phyloP scores from a whole-genome alignment of 1,140 invertebrate genomes.

The Drosophila pachea region DNA sequence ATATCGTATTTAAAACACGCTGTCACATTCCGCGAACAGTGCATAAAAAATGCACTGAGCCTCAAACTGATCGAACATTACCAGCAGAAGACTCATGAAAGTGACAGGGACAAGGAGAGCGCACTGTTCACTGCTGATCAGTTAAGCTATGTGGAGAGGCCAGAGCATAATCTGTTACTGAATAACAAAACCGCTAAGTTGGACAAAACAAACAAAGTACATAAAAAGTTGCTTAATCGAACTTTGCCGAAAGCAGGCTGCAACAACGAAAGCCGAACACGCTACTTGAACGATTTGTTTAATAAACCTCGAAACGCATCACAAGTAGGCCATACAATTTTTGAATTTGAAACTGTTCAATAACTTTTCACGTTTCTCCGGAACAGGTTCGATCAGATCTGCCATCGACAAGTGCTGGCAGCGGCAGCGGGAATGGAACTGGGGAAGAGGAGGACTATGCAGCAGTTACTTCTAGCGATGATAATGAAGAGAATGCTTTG shows the following conservation, averaged over 20 bases:
- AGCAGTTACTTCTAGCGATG: conserved; percentile 58
- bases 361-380: neutral
- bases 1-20: conserved; percentile 77
- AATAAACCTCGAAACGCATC: conserved; percentile 52
- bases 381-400: conserved; percentile 30
- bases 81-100: conserved; percentile 47
- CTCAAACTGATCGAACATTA: conserved; percentile 62
- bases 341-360: neutral
- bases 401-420: conserved; percentile 40
- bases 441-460: conserved; percentile 61
- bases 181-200: conserved; percentile 52
- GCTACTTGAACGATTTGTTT: conserved; percentile 64
- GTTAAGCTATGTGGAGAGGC: conserved; percentile 55
- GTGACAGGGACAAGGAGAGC: conserved; percentile 48
- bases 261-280: conserved; percentile 51
- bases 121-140: conserved; percentile 57
- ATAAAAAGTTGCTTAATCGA: conserved; percentile 62
- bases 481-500: conserved; percentile 58
- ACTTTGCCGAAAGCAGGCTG: conserved; percentile 16
- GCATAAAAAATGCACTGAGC: conserved; percentile 66
- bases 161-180: conserved; percentile 58
- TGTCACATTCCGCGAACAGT: conserved; percentile 73
- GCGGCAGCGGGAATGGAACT: conserved; percentile 43
- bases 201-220: conserved; percentile 59
- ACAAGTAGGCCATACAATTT: conserved; percentile 1